These are phyloP conservation scores for Athene cunicularia DNA, from an alignment of 2,113 vertebrate genomes.

Conservation along the genomic window DNA sequence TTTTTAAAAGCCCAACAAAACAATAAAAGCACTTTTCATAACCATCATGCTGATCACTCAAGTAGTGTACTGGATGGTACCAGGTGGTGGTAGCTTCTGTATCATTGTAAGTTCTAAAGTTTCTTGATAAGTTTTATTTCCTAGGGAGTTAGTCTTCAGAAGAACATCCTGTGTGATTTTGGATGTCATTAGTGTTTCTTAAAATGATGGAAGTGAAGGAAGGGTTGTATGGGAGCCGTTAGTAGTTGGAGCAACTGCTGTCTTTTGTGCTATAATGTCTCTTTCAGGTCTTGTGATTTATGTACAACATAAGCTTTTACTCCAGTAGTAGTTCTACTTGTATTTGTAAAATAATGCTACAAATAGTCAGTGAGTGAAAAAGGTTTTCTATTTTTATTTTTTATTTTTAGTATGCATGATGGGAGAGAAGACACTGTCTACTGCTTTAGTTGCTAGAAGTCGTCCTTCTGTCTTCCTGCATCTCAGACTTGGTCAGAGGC, in stretches of 20 bases:
- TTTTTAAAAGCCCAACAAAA: fast-evolving
- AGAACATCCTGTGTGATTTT: not conserved
- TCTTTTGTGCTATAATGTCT: not conserved
- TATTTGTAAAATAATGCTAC: not conserved
- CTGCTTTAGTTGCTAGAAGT: not conserved
- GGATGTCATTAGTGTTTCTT: not conserved
- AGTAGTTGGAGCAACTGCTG: not conserved
- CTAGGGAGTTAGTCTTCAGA: not conserved
- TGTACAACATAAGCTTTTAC: not conserved
- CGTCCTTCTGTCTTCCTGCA: not conserved
- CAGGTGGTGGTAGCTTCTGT: not conserved
- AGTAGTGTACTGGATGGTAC: not conserved
- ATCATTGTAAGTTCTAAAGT: not conserved
- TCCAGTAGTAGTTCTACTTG: not conserved
- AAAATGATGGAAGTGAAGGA: not conserved
- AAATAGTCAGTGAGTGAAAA: not conserved
- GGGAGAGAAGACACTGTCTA: not conserved
- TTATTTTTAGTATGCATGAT: not conserved
- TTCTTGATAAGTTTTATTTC: not conserved
- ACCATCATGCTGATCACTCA: not conserved
- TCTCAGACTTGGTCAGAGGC: not conserved
- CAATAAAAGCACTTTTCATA: not conserved
- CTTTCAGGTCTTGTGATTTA: not conserved
- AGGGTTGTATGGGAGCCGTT: not conserved
- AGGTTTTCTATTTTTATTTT: not conserved